Conservation (phyloP, 2,888 invertebrate genomes). For the Eubasilissa splendida region DNA sequence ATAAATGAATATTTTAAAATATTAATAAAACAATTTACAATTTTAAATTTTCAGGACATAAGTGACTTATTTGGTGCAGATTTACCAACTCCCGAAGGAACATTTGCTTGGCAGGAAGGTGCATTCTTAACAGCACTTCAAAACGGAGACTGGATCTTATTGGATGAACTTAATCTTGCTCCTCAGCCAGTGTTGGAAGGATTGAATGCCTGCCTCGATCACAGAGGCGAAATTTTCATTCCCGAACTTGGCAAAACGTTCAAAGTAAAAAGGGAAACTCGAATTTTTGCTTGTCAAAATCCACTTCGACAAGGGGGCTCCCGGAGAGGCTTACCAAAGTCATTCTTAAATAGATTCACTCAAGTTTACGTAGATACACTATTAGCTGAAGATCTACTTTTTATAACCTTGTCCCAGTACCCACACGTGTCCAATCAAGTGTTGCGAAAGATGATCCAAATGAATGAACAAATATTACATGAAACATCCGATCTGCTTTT, state of each 20-base stretch:
- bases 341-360: slow-evolving; percentile 97
- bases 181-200: slow-evolving; percentile 99
- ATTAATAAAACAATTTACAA: slow-evolving; percentile 11
- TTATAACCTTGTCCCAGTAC: slow-evolving; percentile 80
- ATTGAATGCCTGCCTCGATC: slow-evolving; percentile 98
- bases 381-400: slow-evolving; percentile 76
- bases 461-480: slow-evolving; percentile 80
- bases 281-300: slow-evolving; percentile 98
- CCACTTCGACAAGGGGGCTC: slow-evolving; percentile 97
- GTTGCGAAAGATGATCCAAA: slow-evolving; percentile 81
- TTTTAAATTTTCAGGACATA: slow-evolving; percentile 80
- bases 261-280: slow-evolving; percentile 81
- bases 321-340: slow-evolving; percentile 94
- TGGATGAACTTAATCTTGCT: slow-evolving; percentile 98
- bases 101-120: slow-evolving; percentile 97
- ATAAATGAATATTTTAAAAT: slow-evolving; percentile 19
- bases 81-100: slow-evolving; percentile 94
- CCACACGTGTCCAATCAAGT: slow-evolving; percentile 74
- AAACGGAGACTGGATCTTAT: slow-evolving; percentile 94
- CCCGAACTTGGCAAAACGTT: slow-evolving; percentile 95
- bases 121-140: slow-evolving; percentile 94
- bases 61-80: slow-evolving; percentile 99
- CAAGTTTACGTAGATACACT: slow-evolving; percentile 84
- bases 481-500: slow-evolving; percentile 76
- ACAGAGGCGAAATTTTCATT: slow-evolving; percentile 95